Evolutionary conservation across 30 jellyfish, hydroid and myxozoan species (phyloP).

Genomic region (Chironex yamaguchii): DNA sequence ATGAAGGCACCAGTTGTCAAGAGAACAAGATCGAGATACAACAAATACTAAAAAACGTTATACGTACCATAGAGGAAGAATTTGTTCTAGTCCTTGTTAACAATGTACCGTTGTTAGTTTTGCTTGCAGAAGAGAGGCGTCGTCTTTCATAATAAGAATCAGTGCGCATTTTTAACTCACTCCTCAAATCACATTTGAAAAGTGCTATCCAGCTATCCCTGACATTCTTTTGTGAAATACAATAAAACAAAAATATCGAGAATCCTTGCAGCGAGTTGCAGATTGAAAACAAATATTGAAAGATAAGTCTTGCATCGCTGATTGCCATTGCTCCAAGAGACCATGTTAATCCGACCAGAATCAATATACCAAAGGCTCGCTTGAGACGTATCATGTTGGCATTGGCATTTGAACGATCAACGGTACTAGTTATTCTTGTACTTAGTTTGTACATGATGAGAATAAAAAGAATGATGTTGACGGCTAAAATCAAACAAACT

Average conservation of each 20-base stretch:
- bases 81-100: constrained; percentile 83
- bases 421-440: constrained; percentile 82
- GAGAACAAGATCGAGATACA: neutral
- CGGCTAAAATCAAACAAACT: constrained; percentile 80
- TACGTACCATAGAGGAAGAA: constrained; percentile 85
- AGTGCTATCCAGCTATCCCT: constrained; percentile 90
- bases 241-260: constrained; percentile 88
- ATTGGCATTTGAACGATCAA: constrained; percentile 67
- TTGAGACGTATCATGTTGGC: constrained; percentile 74
- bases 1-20: no score
- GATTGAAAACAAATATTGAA: constrained; percentile 84
- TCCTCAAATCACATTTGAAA: constrained; percentile 84
- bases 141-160: constrained; percentile 91
- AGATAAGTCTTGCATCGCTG: constrained; percentile 83
- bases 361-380: constrained; percentile 98
- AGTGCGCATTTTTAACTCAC: constrained; percentile 79
- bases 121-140: constrained; percentile 87
- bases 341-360: constrained; percentile 97
- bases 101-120: constrained; percentile 71
- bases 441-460: constrained; percentile 91
- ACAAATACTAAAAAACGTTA: neutral
- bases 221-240: constrained; percentile 87
- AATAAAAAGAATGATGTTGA: constrained; percentile 77
- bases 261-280: constrained; percentile 93
- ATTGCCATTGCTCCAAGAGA: constrained; percentile 89